Evolutionary conservation across 2,113 vertebrate species (phyloP).

Genomic region (Corythoichthys haematopterus): DNA sequence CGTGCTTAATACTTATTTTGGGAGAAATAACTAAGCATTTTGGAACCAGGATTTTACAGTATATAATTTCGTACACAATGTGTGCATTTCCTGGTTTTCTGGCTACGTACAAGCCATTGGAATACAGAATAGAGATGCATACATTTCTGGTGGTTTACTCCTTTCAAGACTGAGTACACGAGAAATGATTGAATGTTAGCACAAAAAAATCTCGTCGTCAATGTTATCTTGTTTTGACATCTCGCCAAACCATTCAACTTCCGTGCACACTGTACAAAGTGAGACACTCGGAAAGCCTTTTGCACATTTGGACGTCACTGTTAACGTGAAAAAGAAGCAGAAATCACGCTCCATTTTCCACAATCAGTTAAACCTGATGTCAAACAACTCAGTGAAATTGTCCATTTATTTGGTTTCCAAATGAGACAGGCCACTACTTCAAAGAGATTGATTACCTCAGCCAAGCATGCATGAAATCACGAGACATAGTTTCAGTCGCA

Average conservation of each 20-base stretch:
- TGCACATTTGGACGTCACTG: background rate
- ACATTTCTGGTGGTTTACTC: too few species aligned
- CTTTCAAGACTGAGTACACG: too few species aligned
- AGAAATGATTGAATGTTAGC: too few species aligned
- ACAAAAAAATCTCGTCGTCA: too few species aligned
- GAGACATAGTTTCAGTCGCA: slow-evolving; percentile 44
- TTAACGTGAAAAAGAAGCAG: slow-evolving; percentile 20
- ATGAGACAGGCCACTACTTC: slow-evolving; percentile 57
- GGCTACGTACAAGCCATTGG: too few species aligned
- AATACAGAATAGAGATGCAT: too few species aligned
- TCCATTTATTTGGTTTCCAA: slow-evolving; percentile 60
- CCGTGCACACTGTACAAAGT: background rate
- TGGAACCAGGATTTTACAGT: too few species aligned
- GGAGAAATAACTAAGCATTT: too few species aligned
- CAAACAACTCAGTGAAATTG: slow-evolving; percentile 48
- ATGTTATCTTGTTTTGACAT: too few species aligned
- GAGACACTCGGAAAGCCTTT: slow-evolving; percentile 8
- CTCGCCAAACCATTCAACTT: background rate
- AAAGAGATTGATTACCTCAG: slow-evolving; percentile 56
- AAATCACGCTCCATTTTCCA: slow-evolving; percentile 45
- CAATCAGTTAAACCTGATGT: slow-evolving; percentile 52
- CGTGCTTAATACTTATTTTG: too few species aligned
- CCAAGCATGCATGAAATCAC: slow-evolving; percentile 57
- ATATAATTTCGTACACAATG: too few species aligned
- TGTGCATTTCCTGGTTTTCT: too few species aligned